These are phyloP conservation scores for honey bee (Apis mellifera) DNA, from an alignment of 1,140 invertebrate species.

Conservation along the genomic window DNA sequence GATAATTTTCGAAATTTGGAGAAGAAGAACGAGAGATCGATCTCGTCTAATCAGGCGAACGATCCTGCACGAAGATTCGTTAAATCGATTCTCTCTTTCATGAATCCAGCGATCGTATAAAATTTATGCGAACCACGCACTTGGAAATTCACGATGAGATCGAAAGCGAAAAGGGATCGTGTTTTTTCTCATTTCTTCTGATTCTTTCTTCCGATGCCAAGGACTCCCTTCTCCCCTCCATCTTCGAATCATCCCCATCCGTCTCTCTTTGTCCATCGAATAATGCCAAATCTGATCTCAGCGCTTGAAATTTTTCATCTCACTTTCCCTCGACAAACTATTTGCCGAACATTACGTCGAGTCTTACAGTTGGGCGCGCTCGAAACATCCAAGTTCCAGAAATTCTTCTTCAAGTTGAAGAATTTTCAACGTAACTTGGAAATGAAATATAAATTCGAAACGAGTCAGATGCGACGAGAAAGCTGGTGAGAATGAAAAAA, in stretches of 20 bases:
- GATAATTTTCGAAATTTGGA: too few relatives aligned
- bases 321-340: too few relatives aligned
- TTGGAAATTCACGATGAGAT: neutral
- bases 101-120: neutral
- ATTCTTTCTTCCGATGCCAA: neutral
- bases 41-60: neutral
- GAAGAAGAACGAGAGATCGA: neutral
- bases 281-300: constrained; percentile 45
- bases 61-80: neutral
- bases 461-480: neutral
- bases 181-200: neutral
- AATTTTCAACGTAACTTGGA: neutral
- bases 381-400: too few relatives aligned
- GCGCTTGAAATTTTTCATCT: neutral
- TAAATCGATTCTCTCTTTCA: neutral
- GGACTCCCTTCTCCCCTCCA: too few relatives aligned
- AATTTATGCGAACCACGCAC: neutral
- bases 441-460: neutral
- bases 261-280: constrained; percentile 43
- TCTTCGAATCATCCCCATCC: constrained; percentile 60
- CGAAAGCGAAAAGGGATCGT: neutral
- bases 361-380: too few relatives aligned
- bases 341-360: neutral
- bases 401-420: neutral
- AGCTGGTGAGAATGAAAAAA: too few relatives aligned